Evolutionary conservation across 2,888 invertebrate genomes (phyloP).

Genomic region (Erynnis tages): DNA sequence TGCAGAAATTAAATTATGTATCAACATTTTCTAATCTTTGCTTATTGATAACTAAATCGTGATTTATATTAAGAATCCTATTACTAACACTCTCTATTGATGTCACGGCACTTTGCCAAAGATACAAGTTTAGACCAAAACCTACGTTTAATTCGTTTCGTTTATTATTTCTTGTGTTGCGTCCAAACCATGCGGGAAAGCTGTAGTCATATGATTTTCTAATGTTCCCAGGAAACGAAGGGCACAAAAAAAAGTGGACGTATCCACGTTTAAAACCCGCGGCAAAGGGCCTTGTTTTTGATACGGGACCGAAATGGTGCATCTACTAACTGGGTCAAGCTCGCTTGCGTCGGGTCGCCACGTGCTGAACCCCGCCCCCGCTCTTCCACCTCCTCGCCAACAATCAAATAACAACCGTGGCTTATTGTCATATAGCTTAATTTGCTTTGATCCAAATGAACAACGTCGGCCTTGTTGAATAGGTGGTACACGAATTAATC

Average conservation of each 20-base stretch:
- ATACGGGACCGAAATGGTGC: conserved; percentile 74
- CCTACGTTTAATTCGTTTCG: conserved; percentile 9
- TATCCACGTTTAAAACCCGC: conserved; percentile 42
- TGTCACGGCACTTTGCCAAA: conserved; percentile 27
- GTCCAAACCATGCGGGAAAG: not conserved
- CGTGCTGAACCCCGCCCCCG: conserved; percentile 56
- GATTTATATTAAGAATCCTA: conserved; percentile 2
- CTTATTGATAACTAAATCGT: not conserved
- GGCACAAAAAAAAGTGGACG: conserved; percentile 33
- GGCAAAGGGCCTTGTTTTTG: conserved; percentile 62
- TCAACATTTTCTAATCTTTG: not conserved
- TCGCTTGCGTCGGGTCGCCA: conserved; percentile 67
- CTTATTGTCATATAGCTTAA: conserved; percentile 41
- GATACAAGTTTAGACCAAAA: conserved; percentile 23
- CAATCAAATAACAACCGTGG: conserved; percentile 42
- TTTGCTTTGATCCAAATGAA: conserved; percentile 40
- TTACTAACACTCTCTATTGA: conserved; percentile 9
- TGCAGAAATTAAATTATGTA: not conserved
- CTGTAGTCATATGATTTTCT: not conserved
- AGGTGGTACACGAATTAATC: conserved; percentile 44
- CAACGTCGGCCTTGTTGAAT: conserved; percentile 54
- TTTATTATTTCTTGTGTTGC: not conserved
- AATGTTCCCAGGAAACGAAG: not conserved
- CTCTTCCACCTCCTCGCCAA: conserved; percentile 30
- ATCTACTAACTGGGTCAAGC: conserved; percentile 76